Conservation (phyloP, 2,888 invertebrate genomes). For the Atethmia centrago region DNA sequence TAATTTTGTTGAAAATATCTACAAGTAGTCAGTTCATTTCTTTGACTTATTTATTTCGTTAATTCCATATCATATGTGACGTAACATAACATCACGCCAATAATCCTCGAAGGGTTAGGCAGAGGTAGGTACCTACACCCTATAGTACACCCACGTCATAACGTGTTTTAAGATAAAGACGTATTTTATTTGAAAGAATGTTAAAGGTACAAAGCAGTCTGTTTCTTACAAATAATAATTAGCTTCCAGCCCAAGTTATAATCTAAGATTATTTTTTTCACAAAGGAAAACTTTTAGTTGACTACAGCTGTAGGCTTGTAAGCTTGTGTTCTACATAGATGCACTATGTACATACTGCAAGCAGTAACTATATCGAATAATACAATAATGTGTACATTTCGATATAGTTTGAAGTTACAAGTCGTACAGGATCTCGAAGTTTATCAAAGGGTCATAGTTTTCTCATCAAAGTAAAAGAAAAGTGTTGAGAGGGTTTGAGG, state of each 20-base stretch:
- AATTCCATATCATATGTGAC: too few species aligned
- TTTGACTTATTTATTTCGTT: too few species aligned
- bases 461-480: constrained; percentile 51
- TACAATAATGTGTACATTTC: neutral
- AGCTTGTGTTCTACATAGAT: neutral
- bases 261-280: constrained; percentile 2
- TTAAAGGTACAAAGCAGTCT: neutral
- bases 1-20: neutral
- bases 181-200: too few species aligned
- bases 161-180: too few species aligned
- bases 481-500: constrained; percentile 5
- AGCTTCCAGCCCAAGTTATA: neutral
- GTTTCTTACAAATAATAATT: neutral
- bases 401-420: constrained; percentile 11
- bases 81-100: too few species aligned
- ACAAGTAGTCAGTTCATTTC: too few species aligned
- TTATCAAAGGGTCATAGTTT: constrained; percentile 53
- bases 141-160: too few species aligned
- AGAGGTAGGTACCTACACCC: too few species aligned
- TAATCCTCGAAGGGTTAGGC: too few species aligned
- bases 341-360: neutral
- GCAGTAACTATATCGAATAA: too few species aligned
- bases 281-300: constrained; percentile 23
- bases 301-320: constrained; percentile 18
- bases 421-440: constrained; percentile 17